phyloP scores from a whole-genome alignment of 2,113 vertebrate genomes.

The Maccullochella peelii region DNA sequence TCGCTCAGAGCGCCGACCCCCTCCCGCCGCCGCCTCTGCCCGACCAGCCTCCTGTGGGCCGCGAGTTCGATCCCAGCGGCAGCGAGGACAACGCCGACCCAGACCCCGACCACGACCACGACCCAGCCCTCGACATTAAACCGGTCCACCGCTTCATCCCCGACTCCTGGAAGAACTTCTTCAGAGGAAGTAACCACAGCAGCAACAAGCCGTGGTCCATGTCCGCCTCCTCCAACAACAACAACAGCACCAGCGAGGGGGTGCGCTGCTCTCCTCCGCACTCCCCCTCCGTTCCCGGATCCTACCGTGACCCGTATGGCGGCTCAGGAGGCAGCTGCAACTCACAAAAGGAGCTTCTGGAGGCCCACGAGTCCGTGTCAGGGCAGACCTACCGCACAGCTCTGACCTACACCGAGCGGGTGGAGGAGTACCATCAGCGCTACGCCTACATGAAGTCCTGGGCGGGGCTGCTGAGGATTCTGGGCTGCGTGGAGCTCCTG shows the following conservation, averaged over 20 bases:
- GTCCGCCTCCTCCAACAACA: conserved; percentile 77
- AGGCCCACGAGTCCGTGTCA: conserved; percentile 79
- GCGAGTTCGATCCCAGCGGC: conserved; percentile 78
- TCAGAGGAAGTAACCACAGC: conserved; percentile 82
- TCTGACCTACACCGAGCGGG: conserved; percentile 89
- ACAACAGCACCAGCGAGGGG: conserved; percentile 83
- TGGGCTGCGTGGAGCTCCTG: conserved; percentile 91
- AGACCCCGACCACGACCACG: conserved; percentile 55
- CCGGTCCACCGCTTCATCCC: conserved; percentile 94
- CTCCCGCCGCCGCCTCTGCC: conserved; percentile 92
- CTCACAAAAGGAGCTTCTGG: conserved; percentile 86
- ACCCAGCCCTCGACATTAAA: conserved; percentile 88
- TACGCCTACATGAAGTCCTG: conserved; percentile 98
- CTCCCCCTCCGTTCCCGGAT: conserved; percentile 83
- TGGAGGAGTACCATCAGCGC: conserved; percentile 89
- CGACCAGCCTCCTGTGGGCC: conserved; percentile 88
- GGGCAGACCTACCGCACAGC: conserved; percentile 81
- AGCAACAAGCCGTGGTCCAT: conserved; percentile 80
- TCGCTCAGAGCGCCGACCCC: conserved; percentile 84
- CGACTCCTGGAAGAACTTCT: conserved; percentile 97
- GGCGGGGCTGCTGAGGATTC: conserved; percentile 93
- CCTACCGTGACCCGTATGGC: conserved; percentile 84
- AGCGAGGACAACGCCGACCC: conserved; percentile 74
- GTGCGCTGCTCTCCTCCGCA: conserved; percentile 90
- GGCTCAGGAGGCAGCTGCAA: conserved; percentile 85